Percentiles rank a stretch among this genome's conserved stretches.
phyloP scores from a whole-genome alignment of 2,888 invertebrate genomes.

The Drosophila siamana region DNA sequence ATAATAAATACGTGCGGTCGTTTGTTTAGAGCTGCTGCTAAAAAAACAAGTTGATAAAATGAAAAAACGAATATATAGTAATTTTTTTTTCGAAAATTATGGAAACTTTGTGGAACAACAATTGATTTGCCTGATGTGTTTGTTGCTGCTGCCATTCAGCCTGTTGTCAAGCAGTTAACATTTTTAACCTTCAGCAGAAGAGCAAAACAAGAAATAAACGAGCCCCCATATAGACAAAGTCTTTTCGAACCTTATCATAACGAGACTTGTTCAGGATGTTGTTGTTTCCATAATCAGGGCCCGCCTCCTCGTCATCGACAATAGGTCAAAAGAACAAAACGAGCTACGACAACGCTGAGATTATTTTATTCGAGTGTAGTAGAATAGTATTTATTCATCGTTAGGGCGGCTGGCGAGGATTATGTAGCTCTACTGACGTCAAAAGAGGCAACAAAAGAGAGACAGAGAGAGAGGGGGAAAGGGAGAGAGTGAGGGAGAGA shows the following conservation, averaged over 20 bases:
- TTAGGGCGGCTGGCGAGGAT: background rate
- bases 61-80: constrained; percentile 22
- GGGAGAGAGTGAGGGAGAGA: too few relatives aligned
- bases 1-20: constrained; percentile 14
- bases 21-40: constrained; percentile 18
- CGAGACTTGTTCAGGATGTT: constrained; percentile 45
- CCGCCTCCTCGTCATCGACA: constrained; percentile 50
- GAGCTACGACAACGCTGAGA: background rate
- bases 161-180: constrained; percentile 43
- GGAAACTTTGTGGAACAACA: constrained; percentile 33
- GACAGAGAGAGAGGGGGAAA: too few relatives aligned
- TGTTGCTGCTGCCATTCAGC: too few relatives aligned
- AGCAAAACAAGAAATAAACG: constrained; percentile 34
- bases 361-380: background rate
- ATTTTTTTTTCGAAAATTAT: constrained; percentile 41
- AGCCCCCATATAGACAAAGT: constrained; percentile 47
- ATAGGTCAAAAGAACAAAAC: constrained; percentile 59
- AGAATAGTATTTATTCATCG: constrained; percentile 1
- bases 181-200: constrained; percentile 42
- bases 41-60: constrained; percentile 71
- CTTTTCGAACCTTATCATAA: constrained; percentile 37
- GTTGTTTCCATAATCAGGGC: constrained; percentile 32
- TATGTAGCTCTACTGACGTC: constrained; percentile 14
- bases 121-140: constrained; percentile 26
- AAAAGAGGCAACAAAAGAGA: background rate